These are phyloP conservation scores for Platynereis dumerilii DNA, from an alignment of 2,888 invertebrate species.

Conservation along the genomic window DNA sequence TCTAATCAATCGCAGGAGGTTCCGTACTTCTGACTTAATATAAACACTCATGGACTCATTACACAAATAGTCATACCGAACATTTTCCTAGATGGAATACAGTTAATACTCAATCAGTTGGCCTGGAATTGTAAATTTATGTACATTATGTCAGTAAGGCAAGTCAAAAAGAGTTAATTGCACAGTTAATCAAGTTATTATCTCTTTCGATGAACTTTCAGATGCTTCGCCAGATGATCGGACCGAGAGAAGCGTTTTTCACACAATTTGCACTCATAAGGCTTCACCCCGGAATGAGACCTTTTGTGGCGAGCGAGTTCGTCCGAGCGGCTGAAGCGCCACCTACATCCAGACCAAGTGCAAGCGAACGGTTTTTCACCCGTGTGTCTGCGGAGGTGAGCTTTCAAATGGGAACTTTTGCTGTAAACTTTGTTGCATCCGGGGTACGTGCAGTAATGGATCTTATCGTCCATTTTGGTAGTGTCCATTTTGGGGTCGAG, in stretches of 20 bases:
- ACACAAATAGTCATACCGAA: too few relatives aligned
- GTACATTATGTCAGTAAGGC: too few relatives aligned
- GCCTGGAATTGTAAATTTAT: too few relatives aligned
- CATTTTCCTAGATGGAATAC: too few relatives aligned
- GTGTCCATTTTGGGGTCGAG: too few relatives aligned
- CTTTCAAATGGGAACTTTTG: constrained; percentile 95
- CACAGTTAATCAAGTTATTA: too few relatives aligned
- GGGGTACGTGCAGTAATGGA: constrained; percentile 70
- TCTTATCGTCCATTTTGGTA: constrained; percentile 63
- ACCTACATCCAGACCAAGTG: constrained; percentile 77
- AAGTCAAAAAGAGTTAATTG: too few relatives aligned
- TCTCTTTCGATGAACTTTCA: constrained; percentile 68
- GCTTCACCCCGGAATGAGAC: constrained; percentile 94
- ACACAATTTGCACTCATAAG: constrained; percentile 87
- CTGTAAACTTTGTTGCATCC: constrained; percentile 93
- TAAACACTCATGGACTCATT: too few relatives aligned
- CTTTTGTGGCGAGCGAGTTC: constrained; percentile 90
- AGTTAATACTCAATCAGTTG: too few relatives aligned
- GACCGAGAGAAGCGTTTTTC: constrained; percentile 89
- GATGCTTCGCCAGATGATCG: constrained; percentile 92
- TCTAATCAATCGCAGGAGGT: too few relatives aligned
- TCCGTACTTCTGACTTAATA: too few relatives aligned
- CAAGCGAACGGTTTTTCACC: constrained; percentile 71
- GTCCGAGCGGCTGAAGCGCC: constrained; percentile 93
- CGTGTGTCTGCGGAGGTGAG: constrained; percentile 89